These are phyloP conservation scores for Chymomyza costata DNA, from an alignment of 1,140 invertebrate species.

Conservation along the genomic window DNA sequence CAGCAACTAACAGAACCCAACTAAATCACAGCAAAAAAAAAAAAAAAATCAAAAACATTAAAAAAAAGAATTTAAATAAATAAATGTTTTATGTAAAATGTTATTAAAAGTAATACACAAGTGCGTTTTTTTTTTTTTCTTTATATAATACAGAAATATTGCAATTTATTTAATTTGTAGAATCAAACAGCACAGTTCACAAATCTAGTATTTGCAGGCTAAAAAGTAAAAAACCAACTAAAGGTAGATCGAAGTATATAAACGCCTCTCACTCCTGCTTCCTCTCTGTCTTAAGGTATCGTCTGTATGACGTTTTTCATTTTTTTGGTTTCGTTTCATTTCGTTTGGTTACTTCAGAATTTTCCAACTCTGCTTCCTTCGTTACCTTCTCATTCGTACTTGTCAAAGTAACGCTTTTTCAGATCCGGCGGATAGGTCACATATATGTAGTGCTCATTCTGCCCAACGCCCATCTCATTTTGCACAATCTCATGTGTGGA, in stretches of 20 bases:
- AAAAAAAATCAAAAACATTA: slow-evolving; percentile 21
- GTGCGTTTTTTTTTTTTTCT: background rate
- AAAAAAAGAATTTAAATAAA: slow-evolving; percentile 44
- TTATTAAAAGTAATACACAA: slow-evolving; percentile 29
- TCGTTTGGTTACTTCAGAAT: background rate
- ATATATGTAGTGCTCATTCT: slow-evolving; percentile 87
- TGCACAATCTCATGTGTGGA: slow-evolving; percentile 71
- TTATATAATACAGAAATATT: slow-evolving; percentile 62
- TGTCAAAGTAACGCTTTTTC: slow-evolving; percentile 86
- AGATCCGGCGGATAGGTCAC: slow-evolving; percentile 90
- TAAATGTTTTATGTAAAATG: slow-evolving; percentile 73
- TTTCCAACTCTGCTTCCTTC: background rate
- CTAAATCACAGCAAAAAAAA: slow-evolving; percentile 12
- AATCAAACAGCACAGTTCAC: slow-evolving; percentile 71
- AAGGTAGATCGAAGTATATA: slow-evolving; percentile 7
- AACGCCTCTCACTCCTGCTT: no score
- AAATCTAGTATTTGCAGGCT: slow-evolving; percentile 72
- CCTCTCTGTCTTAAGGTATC: slow-evolving; percentile 15
- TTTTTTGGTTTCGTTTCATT: background rate
- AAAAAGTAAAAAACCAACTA: slow-evolving; percentile 41
- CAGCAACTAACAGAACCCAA: slow-evolving; percentile 37
- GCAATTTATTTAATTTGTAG: slow-evolving; percentile 51
- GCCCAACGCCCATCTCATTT: slow-evolving; percentile 56
- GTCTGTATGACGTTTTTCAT: slow-evolving; percentile 3
- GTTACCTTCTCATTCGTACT: slow-evolving; percentile 77